Evolutionary conservation across 2,797 vertebrate species (phyloP), one percentile per base, ranked within the genome.

Genomic region (Parauchenoglanis ngamensis): DNA sequence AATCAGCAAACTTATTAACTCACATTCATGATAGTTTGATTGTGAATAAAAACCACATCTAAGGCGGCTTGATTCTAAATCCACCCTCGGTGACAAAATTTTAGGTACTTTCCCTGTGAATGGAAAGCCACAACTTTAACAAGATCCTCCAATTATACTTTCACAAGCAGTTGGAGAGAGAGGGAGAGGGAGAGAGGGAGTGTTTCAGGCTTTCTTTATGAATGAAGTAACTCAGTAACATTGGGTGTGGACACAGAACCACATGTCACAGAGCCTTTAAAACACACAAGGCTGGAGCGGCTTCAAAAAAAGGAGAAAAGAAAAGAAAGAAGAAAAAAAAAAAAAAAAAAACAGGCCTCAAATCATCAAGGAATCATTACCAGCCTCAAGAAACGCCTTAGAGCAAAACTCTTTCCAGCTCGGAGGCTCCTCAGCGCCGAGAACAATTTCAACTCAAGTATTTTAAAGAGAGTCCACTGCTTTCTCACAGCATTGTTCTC

Each of bases 1-100:
- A 95, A 96, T 96, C 95, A 96, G 93, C 93, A 95, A 93, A 91
- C 91, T 65, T 52, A 68, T n/a, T 25, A 82, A 73, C 76, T 40
- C 1, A 2, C 49, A 70, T 28, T 7, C 63, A 40, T 79, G 68
- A 70, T 31, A 10, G 35, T 23, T 28, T 56, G 46, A n/a, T 6
- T 40, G 57, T 57, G 59, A 87, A 57, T 21, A 57, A 70, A 40
- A 78, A 35, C 70, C 49, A 59, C 11, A 79, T 70, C 52, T 70
- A n/a, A 63, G 15, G 23, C 19, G 65, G 21, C 57, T 46, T 15
- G 1, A 40, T 23, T 19, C 7, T 46, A 31, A n/a, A 40, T 67
- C 65, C 54, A 46, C 11, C 25, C 49, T 25, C n/a, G 35, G n/a
- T 67, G 7, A 76, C 46, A 76, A 83, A 67, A 83, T 1, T 85